These are phyloP conservation scores for Tachina grossa DNA, from an alignment of 2,888 invertebrate species.

Conservation along the genomic window DNA sequence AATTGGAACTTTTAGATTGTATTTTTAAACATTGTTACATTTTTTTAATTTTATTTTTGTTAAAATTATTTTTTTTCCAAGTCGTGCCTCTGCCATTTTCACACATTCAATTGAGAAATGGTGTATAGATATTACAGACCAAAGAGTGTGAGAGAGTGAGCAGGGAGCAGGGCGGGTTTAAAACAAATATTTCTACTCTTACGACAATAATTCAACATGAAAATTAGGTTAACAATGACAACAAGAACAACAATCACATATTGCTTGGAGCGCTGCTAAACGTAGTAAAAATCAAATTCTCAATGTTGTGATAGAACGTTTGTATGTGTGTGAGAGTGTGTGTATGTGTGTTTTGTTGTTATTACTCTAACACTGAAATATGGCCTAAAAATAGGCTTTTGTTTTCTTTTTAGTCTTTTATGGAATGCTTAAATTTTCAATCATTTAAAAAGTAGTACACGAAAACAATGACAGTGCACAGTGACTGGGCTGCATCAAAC, in stretches of 20 bases:
- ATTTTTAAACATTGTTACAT: constrained; percentile 10
- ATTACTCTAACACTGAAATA: constrained; percentile 30
- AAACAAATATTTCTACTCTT: constrained; percentile 57
- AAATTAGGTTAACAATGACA: constrained; percentile 71
- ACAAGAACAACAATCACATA: constrained; percentile 57
- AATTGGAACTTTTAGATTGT: constrained; percentile 48
- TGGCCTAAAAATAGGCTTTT: constrained; percentile 42
- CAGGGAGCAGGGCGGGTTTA: neutral
- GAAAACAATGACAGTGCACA: neutral
- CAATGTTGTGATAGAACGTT: neutral
- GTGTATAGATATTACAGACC: neutral
- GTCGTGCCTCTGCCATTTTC: constrained; percentile 18
- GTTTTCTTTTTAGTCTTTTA: constrained; percentile 18
- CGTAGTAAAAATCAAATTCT: constrained; percentile 41
- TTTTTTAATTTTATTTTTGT: neutral
- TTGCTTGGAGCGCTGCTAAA: constrained; percentile 58
- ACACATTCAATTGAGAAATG: neutral
- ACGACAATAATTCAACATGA: constrained; percentile 71
- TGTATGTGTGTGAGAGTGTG: neutral
- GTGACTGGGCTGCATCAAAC: neutral
- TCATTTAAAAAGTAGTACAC: neutral
- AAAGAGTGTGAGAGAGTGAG: neutral
- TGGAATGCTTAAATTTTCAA: constrained; percentile 7
- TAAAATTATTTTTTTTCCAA: too few relatives aligned
- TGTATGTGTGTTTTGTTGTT: constrained; percentile 1